Percentiles rank a stretch among this genome's conserved stretches.
Conservation (phyloP, 2,888 invertebrate species). For the Agrotis ipsilon region DNA sequence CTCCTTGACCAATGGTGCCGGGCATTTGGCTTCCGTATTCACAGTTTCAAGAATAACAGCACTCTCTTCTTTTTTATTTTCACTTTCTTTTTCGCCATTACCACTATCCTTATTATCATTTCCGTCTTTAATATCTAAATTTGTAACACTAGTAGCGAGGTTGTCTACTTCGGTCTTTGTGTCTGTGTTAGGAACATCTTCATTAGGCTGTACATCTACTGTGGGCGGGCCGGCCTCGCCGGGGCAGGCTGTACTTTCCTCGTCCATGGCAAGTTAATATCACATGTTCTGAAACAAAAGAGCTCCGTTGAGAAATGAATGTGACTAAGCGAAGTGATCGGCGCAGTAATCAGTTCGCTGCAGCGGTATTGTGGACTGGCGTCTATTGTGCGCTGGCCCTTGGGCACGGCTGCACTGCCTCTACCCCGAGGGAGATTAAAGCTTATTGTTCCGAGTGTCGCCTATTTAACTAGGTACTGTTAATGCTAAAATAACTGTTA, state of each 20-base stretch:
- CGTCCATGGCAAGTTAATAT: slow-evolving; percentile 83
- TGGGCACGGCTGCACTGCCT: slow-evolving; percentile 67
- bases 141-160: slow-evolving; percentile 63
- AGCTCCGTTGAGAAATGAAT: slow-evolving; percentile 53
- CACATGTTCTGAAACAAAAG: slow-evolving; percentile 89
- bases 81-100: slow-evolving; percentile 73
- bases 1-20: slow-evolving; percentile 71
- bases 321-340: slow-evolving; percentile 48
- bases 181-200: slow-evolving; percentile 66
- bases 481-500: slow-evolving; percentile 56
- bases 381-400: slow-evolving; percentile 76
- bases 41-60: slow-evolving; percentile 70
- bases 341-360: slow-evolving; percentile 76
- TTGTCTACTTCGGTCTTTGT: slow-evolving; percentile 68
- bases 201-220: slow-evolving; percentile 70
- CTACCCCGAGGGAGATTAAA: slow-evolving; percentile 78
- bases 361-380: slow-evolving; percentile 73
- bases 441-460: slow-evolving; percentile 76
- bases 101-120: slow-evolving; percentile 68
- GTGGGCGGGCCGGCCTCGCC: slow-evolving; percentile 71
- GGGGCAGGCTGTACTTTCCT: slow-evolving; percentile 74
- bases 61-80: slow-evolving; percentile 65
- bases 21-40: slow-evolving; percentile 69
- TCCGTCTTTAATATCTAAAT: slow-evolving; percentile 62
- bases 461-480: slow-evolving; percentile 67